Evolutionary conservation across 2,888 invertebrate species (phyloP), one percentile per base, ranked within the genome.

Genomic region (Drosophila subquinaria): DNA sequence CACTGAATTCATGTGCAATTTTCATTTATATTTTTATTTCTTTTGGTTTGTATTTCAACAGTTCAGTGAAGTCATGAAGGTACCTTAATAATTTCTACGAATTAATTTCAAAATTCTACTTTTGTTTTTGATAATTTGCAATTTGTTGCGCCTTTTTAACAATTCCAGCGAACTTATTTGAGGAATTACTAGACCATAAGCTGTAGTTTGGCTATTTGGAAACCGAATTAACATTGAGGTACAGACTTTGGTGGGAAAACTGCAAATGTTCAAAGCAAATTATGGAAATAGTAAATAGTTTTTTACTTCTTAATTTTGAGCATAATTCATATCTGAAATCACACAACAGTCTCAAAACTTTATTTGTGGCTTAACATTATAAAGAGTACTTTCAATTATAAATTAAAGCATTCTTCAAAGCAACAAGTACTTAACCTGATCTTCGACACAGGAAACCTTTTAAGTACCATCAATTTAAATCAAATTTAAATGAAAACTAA

Each of bases 1-100:
- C 88, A 42, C 20, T 43, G 27, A 69, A 70, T 74, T 82, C 80
- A 82, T 82, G 76, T 83, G 82, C 86, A 79, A 56, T 82, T 88
- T 67, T 57, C 30, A 79, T 62, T 57, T 67, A 62, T 63, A 53
- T 42, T 68, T 55, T 42, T 51, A 35, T 75, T 20, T 30, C 2
- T 8, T 53, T 35, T 23, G 23, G 36, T 13, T 9, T 33, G 10
- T 40, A 15, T 72, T 47, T 43, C 40, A 50, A 52, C 51, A 72
- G 55, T 67, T 64, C 63, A 56, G 67, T 88, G 88, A 81, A 82
- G 79, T 67, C 65, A 65, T 67, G 67, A 69, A 63, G 73, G 45
- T 62, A 38, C 35, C 17, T 36, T 55, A 56, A 73, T 70, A 33
- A 47, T 30, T 76, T 85, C 69, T 36, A 4, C 36, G 86, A 85